Evolutionary conservation across 2,113 vertebrate genomes (phyloP).

Genomic region (Pyrgilauda ruficollis): DNA sequence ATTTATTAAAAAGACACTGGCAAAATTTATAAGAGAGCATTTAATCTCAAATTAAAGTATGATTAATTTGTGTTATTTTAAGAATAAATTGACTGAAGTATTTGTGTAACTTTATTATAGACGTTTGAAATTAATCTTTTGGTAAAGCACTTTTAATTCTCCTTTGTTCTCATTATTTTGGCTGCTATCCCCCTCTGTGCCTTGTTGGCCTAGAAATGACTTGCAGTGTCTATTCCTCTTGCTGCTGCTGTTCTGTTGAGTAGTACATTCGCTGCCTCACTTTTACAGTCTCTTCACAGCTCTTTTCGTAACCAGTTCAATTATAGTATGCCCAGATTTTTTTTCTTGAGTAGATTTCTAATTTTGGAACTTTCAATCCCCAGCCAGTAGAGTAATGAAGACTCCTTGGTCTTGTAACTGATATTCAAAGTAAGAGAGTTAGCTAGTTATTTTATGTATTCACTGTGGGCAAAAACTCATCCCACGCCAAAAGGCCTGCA

Average conservation of each 20-base stretch:
- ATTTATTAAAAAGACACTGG: slow-evolving; percentile 14
- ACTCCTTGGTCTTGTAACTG: slow-evolving; percentile 7
- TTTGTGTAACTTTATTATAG: slow-evolving; percentile 62
- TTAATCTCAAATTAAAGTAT: slow-evolving; percentile 52
- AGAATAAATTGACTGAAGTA: slow-evolving; percentile 44
- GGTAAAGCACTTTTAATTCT: slow-evolving; percentile 56
- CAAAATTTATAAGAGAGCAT: slow-evolving; percentile 37
- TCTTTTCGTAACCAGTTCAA: slow-evolving; percentile 55
- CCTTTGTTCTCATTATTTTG: slow-evolving; percentile 49
- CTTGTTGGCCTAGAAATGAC: slow-evolving; percentile 38
- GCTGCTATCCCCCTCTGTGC: not conserved
- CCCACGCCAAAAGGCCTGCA: slow-evolving; percentile 7
- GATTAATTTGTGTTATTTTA: slow-evolving; percentile 64
- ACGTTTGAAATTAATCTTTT: slow-evolving; percentile 64
- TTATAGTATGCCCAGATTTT: slow-evolving; percentile 22
- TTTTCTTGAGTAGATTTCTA: slow-evolving; percentile 42
- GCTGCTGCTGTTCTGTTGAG: slow-evolving; percentile 49
- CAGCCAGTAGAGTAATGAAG: slow-evolving; percentile 41
- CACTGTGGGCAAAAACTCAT: slow-evolving; percentile 34
- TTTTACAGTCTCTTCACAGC: slow-evolving; percentile 48
- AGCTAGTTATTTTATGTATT: slow-evolving; percentile 60
- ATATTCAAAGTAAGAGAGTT: slow-evolving; percentile 50
- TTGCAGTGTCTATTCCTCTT: not conserved
- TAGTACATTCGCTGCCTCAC: not conserved
- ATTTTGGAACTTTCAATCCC: slow-evolving; percentile 42